A percentile compares a stretch with the other conserved stretches of the same genome.
Evolutionary conservation across 2,888 invertebrate species (phyloP).

Genomic region (Calliopum simillimum): DNA sequence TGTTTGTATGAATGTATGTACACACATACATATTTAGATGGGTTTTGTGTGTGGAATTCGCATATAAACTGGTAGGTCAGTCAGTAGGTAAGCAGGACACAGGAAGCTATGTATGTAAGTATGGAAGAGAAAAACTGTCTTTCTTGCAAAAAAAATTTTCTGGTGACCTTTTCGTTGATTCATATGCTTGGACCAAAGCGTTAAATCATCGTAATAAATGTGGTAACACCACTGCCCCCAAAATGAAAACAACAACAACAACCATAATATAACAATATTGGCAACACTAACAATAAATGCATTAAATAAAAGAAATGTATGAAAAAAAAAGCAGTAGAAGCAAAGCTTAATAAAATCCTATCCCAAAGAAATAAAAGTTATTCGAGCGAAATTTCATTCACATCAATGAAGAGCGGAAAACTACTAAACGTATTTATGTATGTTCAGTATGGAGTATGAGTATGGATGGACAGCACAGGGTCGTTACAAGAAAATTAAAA

Average conservation of each 20-base stretch:
- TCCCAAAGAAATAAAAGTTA: constrained; percentile 23
- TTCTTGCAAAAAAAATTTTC: neutral
- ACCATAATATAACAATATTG: neutral
- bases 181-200: neutral
- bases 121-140: no score
- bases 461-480: no score
- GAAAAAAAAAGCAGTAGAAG: neutral
- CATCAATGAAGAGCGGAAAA: constrained; percentile 15
- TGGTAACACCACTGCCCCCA: neutral
- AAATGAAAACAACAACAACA: neutral
- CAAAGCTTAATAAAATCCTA: constrained; percentile 23
- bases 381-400: constrained; percentile 18
- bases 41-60: no score
- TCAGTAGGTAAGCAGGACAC: no score
- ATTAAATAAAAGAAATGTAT: constrained; percentile 10
- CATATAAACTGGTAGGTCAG: no score
- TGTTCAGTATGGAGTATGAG: no score
- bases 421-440: neutral
- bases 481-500: no score
- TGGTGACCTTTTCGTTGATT: constrained; percentile 15
- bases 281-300: constrained; percentile 4
- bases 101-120: no score
- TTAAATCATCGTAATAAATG: constrained; percentile 19
- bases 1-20: neutral
- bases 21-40: no score